These are phyloP conservation scores for Clarias platycephalus DNA, from an alignment of 2,797 vertebrate genomes.

Conservation along the genomic window DNA sequence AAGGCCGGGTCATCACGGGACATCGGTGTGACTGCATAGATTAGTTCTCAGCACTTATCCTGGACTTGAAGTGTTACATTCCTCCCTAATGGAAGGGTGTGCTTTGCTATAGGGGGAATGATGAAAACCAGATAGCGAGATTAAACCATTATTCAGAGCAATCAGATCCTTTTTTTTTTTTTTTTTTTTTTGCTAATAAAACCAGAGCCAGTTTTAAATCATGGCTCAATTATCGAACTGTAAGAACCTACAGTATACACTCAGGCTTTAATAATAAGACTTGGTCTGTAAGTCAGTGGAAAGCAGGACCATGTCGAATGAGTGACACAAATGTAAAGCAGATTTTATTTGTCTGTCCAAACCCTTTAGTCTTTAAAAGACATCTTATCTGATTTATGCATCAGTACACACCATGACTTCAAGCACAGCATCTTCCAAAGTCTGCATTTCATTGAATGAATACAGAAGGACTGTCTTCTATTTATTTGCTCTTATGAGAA, in stretches of 20 bases:
- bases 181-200: conserved; percentile 31
- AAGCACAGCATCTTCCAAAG: conserved; percentile 10
- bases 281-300: conserved; percentile 35
- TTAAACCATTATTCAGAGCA: conserved; percentile 55
- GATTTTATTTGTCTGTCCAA: conserved; percentile 31
- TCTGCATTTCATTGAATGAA: conserved; percentile 8
- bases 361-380: conserved; percentile 27
- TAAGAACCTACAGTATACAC: conserved; percentile 45
- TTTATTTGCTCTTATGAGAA: conserved; percentile 17
- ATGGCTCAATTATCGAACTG: conserved; percentile 52
- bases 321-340: conserved; percentile 35
- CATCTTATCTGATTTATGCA: conserved; percentile 39
- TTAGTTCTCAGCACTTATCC: background rate
- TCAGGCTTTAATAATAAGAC: conserved; percentile 35
- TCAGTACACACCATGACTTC: conserved; percentile 11
- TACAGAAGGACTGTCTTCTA: background rate
- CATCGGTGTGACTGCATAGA: background rate
- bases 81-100: background rate
- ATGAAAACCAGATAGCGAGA: conserved; percentile 50
- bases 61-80: background rate
- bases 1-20: conserved; percentile 27
- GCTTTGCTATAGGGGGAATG: background rate
- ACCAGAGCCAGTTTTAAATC: conserved; percentile 46
- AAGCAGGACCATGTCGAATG: conserved; percentile 26
- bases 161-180: conserved; percentile 42